phyloP scores from a whole-genome alignment of 1,140 invertebrate species.

The Manduca sexta region DNA sequence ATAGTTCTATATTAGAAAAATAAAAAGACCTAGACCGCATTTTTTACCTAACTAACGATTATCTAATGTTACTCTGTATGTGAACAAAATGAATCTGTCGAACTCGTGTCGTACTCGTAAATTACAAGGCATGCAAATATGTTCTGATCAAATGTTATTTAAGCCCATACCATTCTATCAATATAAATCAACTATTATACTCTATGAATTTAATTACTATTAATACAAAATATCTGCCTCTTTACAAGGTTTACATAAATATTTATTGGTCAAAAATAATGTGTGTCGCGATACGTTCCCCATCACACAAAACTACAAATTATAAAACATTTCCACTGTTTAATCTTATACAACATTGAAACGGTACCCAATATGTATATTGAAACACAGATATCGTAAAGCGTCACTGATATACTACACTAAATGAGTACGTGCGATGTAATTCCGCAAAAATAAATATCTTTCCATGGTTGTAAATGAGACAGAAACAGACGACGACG shows the following conservation, averaged over 20 bases:
- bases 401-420: too few relatives aligned
- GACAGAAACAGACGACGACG: too few relatives aligned
- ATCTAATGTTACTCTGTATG: constrained; percentile 23
- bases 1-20: constrained; percentile 41
- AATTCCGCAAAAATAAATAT: too few relatives aligned
- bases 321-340: not conserved
- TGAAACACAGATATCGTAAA: too few relatives aligned
- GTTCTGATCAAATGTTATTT: not conserved
- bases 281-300: constrained; percentile 10
- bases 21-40: constrained; percentile 48
- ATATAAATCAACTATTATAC: constrained; percentile 37
- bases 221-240: constrained; percentile 47
- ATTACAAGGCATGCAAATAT: not conserved
- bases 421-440: too few relatives aligned
- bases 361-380: too few relatives aligned
- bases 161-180: not conserved
- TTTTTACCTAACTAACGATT: constrained; percentile 42
- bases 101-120: not conserved
- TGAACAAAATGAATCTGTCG: constrained; percentile 7
- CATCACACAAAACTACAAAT: constrained; percentile 1
- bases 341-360: too few relatives aligned
- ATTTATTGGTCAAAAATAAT: constrained; percentile 43
- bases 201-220: constrained; percentile 35
- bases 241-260: constrained; percentile 50
- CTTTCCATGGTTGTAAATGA: too few relatives aligned